These are phyloP conservation scores for Palloptera scutellata DNA, from an alignment of 2,888 invertebrate species.

Conservation along the genomic window DNA sequence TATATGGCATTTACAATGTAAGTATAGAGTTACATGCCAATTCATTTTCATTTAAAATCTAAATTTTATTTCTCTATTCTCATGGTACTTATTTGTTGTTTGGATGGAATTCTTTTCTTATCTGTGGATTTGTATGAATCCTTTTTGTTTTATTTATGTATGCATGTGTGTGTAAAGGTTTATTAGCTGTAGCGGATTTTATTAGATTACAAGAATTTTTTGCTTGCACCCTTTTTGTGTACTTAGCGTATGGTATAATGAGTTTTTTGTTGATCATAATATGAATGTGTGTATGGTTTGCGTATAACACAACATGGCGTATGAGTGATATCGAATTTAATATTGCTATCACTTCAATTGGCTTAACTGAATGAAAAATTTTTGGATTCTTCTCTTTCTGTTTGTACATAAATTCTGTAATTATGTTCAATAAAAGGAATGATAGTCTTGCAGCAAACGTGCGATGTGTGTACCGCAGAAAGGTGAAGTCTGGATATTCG, in stretches of 20 bases:
- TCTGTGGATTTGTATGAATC: not conserved
- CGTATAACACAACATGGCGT: not conserved
- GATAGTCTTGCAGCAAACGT: too few relatives aligned
- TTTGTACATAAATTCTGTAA: too few relatives aligned
- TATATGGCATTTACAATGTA: slow-evolving; percentile 89
- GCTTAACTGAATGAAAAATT: too few relatives aligned
- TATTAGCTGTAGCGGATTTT: not conserved
- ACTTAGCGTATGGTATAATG: not conserved
- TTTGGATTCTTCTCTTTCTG: too few relatives aligned
- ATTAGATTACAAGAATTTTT: not conserved
- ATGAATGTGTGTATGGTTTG: too few relatives aligned
- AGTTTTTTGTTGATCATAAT: too few relatives aligned
- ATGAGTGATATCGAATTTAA: not conserved
- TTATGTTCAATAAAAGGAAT: too few relatives aligned
- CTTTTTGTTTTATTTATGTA: not conserved
- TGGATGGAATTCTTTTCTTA: not conserved
- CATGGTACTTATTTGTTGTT: not conserved
- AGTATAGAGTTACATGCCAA: slow-evolving; percentile 66
- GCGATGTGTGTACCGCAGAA: too few relatives aligned
- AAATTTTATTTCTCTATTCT: too few relatives aligned
- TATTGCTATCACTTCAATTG: too few relatives aligned
- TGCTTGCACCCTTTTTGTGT: not conserved
- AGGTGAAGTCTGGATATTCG: too few relatives aligned
- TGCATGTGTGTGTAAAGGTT: not conserved
- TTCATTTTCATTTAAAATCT: too few relatives aligned